phyloP scores from a whole-genome alignment of 2,113 vertebrate species.

The Tragelaphus strepsiceros region DNA sequence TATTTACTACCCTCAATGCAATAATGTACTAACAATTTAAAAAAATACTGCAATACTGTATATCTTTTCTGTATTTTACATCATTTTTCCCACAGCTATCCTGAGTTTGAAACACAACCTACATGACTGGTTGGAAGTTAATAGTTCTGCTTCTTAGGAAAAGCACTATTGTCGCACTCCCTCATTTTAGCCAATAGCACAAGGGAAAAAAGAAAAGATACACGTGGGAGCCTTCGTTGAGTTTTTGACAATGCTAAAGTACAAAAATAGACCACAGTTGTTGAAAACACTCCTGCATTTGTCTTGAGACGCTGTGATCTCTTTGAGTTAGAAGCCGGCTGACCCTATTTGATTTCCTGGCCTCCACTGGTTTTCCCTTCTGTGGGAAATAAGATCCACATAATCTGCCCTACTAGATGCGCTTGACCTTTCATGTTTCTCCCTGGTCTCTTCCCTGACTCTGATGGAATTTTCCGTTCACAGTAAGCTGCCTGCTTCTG shows the following conservation, averaged over 20 bases:
- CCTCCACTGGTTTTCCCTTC: not conserved
- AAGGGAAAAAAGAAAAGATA: not conserved
- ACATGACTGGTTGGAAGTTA: not conserved
- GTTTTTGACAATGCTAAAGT: not conserved
- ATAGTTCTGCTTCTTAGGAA: slow-evolving; percentile 2
- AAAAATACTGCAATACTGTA: slow-evolving; percentile 40
- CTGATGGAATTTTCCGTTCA: not conserved
- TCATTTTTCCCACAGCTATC: not conserved
- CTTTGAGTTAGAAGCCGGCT: not conserved
- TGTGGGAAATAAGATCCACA: not conserved
- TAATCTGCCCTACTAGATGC: not conserved
- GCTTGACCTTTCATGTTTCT: not conserved
- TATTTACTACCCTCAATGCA: not conserved
- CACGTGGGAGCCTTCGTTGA: not conserved
- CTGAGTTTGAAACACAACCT: not conserved
- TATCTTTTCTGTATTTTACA: not conserved
- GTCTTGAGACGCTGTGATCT: not conserved
- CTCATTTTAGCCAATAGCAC: not conserved
- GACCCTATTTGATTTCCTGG: not conserved
- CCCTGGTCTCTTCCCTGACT: not conserved
- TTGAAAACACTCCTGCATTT: not conserved
- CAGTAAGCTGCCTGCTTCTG: not conserved
- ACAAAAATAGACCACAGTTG: not conserved
- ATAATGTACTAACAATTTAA: slow-evolving; percentile 40
- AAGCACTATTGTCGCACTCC: not conserved